Base-by-base conservation (phyloP, 2,113 vertebrate genomes). In the Hippoglossus stenolepis region DNA sequence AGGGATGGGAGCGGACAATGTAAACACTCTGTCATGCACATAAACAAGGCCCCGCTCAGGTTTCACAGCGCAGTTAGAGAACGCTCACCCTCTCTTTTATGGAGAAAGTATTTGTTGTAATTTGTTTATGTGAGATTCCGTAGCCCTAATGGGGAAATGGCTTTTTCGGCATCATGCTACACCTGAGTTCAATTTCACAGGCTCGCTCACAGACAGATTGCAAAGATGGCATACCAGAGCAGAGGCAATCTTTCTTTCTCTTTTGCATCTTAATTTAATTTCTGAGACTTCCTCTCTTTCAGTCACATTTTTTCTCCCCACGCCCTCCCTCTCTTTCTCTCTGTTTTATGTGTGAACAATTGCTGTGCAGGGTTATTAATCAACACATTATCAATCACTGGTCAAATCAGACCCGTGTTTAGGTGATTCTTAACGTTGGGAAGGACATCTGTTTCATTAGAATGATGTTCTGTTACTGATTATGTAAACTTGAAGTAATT, bases 141-240 rank as follows among this genome's bases (percentile, higher is more conserved):
- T 77, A 73, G 85, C 73, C 73, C 73, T 90, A 93, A 93, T 91
- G 85, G 80, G 87, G 83, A 93, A 93, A 89, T 89, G 82, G 85
- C 83, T 90, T 88, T 90, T 81, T 87, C 75, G 23, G 81, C 65
- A 90, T 91, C 79, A 76, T 73, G 65, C 80, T 83, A 82, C 91
- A 93, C 90, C 92, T 93, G 92, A 93, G 87, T 91, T 90, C 80
- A 93, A 93, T 93, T 94, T 93, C 83, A 84, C 85, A 70, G n/a
- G 77, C 81, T 88, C 65, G 84, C 86, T 90, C 82, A 82, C 63
- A 86, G 83, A 79, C 85, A 85, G 90, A 92, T 92, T 81, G 84
- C 89, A 92, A 92, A 93, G 89, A 93, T 92, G 88, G 79, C 87
- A 89, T 91, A 84, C 86, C 88, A 89, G 73, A 87, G 75, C 45